phyloP scores from a whole-genome alignment of 2,888 invertebrate genomes.

The Monochamus alternatus region DNA sequence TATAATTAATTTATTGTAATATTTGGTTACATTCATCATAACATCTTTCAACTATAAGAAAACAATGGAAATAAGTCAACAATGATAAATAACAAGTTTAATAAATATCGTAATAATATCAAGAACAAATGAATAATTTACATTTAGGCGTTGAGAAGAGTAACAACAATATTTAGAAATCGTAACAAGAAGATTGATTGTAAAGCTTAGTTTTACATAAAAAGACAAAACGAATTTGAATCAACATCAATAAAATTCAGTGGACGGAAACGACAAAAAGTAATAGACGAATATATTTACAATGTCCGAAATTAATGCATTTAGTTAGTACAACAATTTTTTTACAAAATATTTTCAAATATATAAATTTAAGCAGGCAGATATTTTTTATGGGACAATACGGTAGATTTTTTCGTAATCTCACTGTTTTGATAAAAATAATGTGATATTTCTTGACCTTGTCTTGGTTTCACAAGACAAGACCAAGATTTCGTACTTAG shows the following conservation, averaged over 20 bases:
- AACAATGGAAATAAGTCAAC: slow-evolving; percentile 38
- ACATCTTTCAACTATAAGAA: slow-evolving; percentile 46
- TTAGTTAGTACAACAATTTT: slow-evolving; percentile 24
- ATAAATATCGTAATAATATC: slow-evolving; percentile 4
- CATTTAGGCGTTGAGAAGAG: slow-evolving; percentile 12
- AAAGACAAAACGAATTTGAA: background rate
- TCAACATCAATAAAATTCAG: slow-evolving; percentile 29
- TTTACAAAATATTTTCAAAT: slow-evolving; percentile 32
- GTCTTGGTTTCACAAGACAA: too few relatives aligned
- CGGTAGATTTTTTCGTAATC: too few relatives aligned
- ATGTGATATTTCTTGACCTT: too few relatives aligned
- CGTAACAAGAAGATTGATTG: slow-evolving; percentile 45
- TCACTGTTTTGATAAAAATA: too few relatives aligned
- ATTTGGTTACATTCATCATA: slow-evolving; percentile 47
- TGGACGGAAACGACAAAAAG: slow-evolving; percentile 44
- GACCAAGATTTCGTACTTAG: too few relatives aligned
- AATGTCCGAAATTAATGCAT: background rate
- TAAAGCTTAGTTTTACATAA: slow-evolving; percentile 22
- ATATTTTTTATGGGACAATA: background rate
- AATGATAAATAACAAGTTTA: slow-evolving; percentile 31
- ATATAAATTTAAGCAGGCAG: slow-evolving; percentile 21
- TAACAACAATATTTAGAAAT: slow-evolving; percentile 33
- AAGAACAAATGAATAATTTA: slow-evolving; percentile 21
- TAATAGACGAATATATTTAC: slow-evolving; percentile 1
- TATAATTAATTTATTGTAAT: slow-evolving; percentile 41